These are phyloP conservation scores for Anastrepha ludens DNA, from an alignment of 1,140 invertebrate genomes.

Conservation along the genomic window DNA sequence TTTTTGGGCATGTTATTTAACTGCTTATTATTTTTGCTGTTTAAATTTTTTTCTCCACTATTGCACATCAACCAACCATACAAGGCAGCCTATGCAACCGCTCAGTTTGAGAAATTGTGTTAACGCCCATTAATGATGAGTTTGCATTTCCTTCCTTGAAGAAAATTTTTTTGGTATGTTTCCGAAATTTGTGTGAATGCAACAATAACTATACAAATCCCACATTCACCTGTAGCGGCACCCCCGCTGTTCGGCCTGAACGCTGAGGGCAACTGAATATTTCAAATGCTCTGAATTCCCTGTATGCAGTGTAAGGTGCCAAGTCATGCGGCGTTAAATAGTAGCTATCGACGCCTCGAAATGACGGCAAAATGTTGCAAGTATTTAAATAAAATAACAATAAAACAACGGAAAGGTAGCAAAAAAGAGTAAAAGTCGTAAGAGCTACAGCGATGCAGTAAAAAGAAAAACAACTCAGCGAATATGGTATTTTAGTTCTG, in stretches of 20 bases:
- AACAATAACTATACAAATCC: not conserved
- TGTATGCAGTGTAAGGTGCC: not conserved
- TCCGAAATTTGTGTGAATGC: not conserved
- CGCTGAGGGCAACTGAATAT: not conserved
- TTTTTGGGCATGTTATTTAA: conserved; percentile 18
- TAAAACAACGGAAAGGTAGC: not conserved
- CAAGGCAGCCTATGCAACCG: not conserved
- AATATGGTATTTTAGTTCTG: too few relatives aligned
- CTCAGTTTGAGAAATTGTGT: conserved; percentile 43
- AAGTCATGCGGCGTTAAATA: conserved; percentile 53
- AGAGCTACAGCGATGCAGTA: not conserved
- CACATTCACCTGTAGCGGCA: conserved; percentile 26
- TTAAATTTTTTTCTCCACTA: not conserved
- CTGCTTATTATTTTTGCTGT: conserved; percentile 8
- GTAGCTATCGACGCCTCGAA: not conserved
- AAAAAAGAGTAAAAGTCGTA: not conserved
- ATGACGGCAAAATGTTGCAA: not conserved
- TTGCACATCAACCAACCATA: not conserved
- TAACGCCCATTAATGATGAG: conserved; percentile 46
- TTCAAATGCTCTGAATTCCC: not conserved
- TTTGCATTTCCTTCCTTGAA: conserved; percentile 8
- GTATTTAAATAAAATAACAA: conserved; percentile 33
- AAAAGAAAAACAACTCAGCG: too few relatives aligned
- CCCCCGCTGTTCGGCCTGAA: not conserved
- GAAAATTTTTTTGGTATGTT: not conserved